These are phyloP conservation scores for Dallia pectoralis DNA, from an alignment of 2,797 vertebrate genomes.

Conservation along the genomic window DNA sequence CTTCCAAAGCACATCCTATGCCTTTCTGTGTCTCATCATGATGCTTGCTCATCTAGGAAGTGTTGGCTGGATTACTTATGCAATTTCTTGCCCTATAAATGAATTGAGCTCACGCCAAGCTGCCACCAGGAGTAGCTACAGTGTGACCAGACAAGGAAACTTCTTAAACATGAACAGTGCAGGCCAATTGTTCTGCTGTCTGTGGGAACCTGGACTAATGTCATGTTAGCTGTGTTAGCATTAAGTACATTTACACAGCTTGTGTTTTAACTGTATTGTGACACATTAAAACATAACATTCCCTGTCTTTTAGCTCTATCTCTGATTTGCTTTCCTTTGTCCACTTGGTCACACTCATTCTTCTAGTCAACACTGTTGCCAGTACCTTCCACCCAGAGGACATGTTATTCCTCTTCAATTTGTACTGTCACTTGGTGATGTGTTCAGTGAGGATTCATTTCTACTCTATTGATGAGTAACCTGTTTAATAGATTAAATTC, in stretches of 20 bases:
- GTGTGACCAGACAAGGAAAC: too few relatives aligned
- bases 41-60: too few relatives aligned
- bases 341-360: not conserved
- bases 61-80: too few relatives aligned
- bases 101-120: too few relatives aligned
- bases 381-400: slow-evolving; percentile 31
- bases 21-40: too few relatives aligned
- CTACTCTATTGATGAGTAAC: not conserved
- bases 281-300: slow-evolving; percentile 10
- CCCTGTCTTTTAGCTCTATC: slow-evolving; percentile 25
- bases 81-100: too few relatives aligned
- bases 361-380: not conserved
- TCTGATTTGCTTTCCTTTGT: slow-evolving; percentile 14
- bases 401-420: slow-evolving; percentile 50
- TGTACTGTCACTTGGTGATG: slow-evolving; percentile 35
- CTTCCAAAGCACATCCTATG: too few relatives aligned
- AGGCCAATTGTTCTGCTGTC: too few relatives aligned
- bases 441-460: slow-evolving; percentile 32
- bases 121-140: too few relatives aligned
- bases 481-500: not conserved
- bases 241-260: not conserved
- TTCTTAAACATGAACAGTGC: too few relatives aligned
- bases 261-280: slow-evolving; percentile 17
- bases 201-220: too few relatives aligned
- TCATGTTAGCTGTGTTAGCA: not conserved